These are phyloP conservation scores for Oceanodroma leucorhoa DNA, from an alignment of 2,797 vertebrate genomes.

Conservation along the genomic window DNA sequence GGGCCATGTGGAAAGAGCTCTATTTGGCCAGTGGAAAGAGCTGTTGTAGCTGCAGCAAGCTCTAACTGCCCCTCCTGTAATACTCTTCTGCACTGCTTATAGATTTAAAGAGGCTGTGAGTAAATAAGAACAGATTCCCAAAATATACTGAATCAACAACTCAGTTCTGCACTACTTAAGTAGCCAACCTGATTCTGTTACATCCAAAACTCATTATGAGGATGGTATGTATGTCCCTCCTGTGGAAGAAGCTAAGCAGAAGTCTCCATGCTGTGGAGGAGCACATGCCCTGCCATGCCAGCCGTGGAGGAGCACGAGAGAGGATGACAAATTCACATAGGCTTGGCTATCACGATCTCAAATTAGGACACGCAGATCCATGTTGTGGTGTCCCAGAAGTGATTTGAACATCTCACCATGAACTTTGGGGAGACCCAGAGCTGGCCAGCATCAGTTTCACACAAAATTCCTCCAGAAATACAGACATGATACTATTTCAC, in stretches of 20 bases:
- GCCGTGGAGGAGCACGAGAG: neutral
- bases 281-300: neutral
- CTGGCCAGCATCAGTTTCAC: neutral
- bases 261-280: neutral
- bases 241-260: neutral
- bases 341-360: neutral
- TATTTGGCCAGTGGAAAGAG: neutral
- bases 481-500: neutral
- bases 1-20: neutral
- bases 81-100: neutral
- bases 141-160: neutral
- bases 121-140: neutral
- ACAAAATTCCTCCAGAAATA: neutral
- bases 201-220: neutral
- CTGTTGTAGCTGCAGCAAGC: neutral
- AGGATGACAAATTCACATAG: fast-evolving
- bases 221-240: neutral
- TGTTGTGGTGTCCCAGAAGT: neutral
- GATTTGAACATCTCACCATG: neutral
- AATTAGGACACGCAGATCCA: neutral
- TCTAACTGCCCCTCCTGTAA: neutral
- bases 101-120: neutral
- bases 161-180: neutral
- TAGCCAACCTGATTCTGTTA: neutral
- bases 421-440: neutral